These are phyloP conservation scores for Aphis gossypii DNA, from an alignment of 1,140 invertebrate genomes.

Conservation along the genomic window DNA sequence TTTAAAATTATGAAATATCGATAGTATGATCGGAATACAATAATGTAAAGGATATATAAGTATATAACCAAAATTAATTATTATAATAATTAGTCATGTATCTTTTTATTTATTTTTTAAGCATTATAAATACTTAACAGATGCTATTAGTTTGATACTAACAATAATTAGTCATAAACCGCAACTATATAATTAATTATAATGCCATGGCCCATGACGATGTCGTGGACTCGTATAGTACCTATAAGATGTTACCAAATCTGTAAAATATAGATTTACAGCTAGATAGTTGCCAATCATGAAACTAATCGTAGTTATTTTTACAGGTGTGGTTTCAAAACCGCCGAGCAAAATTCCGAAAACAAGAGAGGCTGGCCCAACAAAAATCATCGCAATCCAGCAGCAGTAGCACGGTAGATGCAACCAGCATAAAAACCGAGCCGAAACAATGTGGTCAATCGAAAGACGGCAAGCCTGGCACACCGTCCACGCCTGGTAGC, in stretches of 20 bases:
- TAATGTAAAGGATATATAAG: no score
- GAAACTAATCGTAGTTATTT: neutral
- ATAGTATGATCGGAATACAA: neutral
- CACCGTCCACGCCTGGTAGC: slow-evolving; percentile 60
- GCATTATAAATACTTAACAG: no score
- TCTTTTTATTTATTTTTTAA: no score
- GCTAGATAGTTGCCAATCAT: neutral
- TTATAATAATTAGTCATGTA: no score
- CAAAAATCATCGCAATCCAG: slow-evolving; percentile 68
- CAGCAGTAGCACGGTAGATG: slow-evolving; percentile 28
- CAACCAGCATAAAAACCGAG: slow-evolving; percentile 60
- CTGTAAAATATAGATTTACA: no score
- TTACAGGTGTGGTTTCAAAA: slow-evolving; percentile 95
- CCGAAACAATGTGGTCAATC: slow-evolving; percentile 57
- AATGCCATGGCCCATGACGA: no score
- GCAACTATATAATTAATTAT: no score
- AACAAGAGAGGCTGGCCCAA: slow-evolving; percentile 86
- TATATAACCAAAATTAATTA: no score
- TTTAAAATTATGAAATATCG: neutral
- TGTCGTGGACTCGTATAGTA: no score
- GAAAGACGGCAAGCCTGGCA: slow-evolving; percentile 60
- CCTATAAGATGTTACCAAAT: no score
- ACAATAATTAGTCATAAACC: no score
- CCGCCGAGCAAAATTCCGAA: slow-evolving; percentile 88
- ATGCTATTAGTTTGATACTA: no score